A percentile compares a stretch with the other conserved stretches of the same genome.
Evolutionary conservation across 2,113 vertebrate genomes (phyloP).

Genomic region (Microcebus jonahi): DNA sequence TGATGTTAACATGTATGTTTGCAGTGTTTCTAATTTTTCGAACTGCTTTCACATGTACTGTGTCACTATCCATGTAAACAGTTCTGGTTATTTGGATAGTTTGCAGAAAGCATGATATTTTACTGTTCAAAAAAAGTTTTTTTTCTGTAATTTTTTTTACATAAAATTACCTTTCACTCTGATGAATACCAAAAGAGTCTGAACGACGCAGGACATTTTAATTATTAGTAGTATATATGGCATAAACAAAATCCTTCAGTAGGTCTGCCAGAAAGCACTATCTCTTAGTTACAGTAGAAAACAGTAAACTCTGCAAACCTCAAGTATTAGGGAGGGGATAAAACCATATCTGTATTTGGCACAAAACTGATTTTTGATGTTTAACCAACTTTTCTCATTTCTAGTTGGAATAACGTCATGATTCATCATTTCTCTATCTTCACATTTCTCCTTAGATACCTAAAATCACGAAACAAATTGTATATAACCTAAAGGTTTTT

Average conservation of each 20-base stretch:
- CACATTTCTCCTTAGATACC: slow-evolving; percentile 41
- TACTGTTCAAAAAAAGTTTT: neutral
- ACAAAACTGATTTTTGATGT: slow-evolving; percentile 73
- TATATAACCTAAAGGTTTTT: neutral
- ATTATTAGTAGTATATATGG: neutral
- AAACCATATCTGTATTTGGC: slow-evolving; percentile 54
- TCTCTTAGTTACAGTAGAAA: neutral
- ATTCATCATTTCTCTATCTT: slow-evolving; percentile 65
- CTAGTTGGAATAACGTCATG: slow-evolving; percentile 49
- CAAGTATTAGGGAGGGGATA: neutral
- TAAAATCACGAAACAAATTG: slow-evolving; percentile 58
- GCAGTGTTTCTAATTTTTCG: slow-evolving; percentile 15
- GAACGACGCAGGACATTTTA: neutral
- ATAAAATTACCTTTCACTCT: slow-evolving; percentile 29
- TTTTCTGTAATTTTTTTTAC: neutral
- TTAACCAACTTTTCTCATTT: slow-evolving; percentile 66
- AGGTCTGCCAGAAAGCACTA: neutral
- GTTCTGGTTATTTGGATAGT: neutral
- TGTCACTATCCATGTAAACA: neutral
- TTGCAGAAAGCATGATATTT: neutral
- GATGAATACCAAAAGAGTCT: neutral
- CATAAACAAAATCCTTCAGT: neutral
- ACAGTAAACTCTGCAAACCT: neutral
- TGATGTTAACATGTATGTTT: neutral
- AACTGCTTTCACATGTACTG: neutral